Percentiles rank a stretch among this genome's conserved stretches.
These are phyloP conservation scores for Macroramphosus scolopax DNA, from an alignment of 2,797 vertebrate species.

Conservation along the genomic window DNA sequence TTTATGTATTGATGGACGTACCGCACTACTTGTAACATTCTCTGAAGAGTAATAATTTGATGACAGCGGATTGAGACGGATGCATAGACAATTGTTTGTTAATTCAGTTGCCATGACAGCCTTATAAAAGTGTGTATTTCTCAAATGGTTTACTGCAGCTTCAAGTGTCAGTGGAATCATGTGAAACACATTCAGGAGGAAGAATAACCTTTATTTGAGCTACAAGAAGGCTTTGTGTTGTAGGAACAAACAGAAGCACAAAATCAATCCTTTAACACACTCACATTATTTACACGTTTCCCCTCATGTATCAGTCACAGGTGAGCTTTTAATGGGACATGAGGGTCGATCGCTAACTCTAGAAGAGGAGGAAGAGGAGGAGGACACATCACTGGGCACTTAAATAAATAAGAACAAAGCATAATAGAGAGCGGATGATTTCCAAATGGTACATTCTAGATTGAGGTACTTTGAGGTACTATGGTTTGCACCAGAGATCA, in stretches of 20 bases:
- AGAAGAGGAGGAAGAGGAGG: constrained; percentile 1
- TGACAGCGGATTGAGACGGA: no score
- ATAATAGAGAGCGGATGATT: constrained; percentile 14
- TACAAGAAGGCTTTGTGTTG: constrained; percentile 22
- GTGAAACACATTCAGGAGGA: constrained; percentile 6
- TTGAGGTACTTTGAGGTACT: constrained; percentile 51
- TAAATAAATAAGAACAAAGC: constrained; percentile 68
- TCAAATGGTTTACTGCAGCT: no score
- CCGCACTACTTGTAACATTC: no score
- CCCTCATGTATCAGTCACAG: constrained; percentile 22
- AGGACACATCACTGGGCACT: constrained; percentile 62
- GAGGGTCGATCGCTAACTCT: constrained; percentile 13
- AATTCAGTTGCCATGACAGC: no score
- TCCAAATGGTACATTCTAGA: constrained; percentile 35
- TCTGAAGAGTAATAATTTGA: no score
- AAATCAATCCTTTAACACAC: constrained; percentile 25
- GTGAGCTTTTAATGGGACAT: constrained; percentile 10
- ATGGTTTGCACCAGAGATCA: constrained; percentile 24
- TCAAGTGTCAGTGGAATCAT: background rate
- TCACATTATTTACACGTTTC: constrained; percentile 38
- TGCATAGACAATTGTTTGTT: no score
- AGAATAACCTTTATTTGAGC: constrained; percentile 68
- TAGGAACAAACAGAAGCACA: constrained; percentile 43
- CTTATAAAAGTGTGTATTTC: no score
- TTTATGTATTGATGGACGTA: no score